Base-by-base conservation (phyloP, 2,113 vertebrate species). In the Phalacrocorax aristotelis region DNA sequence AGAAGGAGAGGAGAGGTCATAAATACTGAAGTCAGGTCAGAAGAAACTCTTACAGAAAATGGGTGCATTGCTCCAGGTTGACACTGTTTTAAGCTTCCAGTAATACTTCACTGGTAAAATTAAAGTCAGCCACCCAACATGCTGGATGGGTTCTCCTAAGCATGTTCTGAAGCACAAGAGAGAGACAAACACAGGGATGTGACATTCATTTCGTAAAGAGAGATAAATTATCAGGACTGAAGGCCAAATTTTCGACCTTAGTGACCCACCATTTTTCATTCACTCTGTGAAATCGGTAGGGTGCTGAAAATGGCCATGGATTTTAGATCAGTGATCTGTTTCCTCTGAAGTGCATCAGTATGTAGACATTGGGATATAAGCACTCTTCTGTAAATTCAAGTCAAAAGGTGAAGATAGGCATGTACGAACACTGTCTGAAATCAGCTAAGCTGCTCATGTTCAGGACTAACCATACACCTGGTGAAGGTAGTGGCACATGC, bases 371-470 rank as follows among this genome's bases (percentile, higher is more conserved):
- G 34, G 21, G 54, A 44, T 71, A 21, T 25, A 48, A 49, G 0
- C 10, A 66, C 5, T 49, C 9, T 52, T 58, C 25, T 76, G 29
- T 16, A 85, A 78, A 82, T 40, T 10, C 42, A 81, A 10, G 9
- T 81, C 17, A 61, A 48, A 38, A 5, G 8, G 15, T 71, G 54
- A 30, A 74, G 10, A 15, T 8, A 38, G 30, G 26, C 54, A 49
- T 3, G 38, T 71, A 22, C 2, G 8, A 68, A 62, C 30, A 20
- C 23, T 26, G 27, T 30, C 21, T n/a, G 52, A 51, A 80, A 64
- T 60, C 30, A 38, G 11, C 7, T 30, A 64, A 89, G 8, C 17
- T 1, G 1, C 30, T 74, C 40, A n/a, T 0, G 0, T 51, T 25
- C 42, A 87, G 27, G 23, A 70, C 12, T 52, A 65, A 61, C 17